phyloP scores from a whole-genome alignment of 2,888 invertebrate species.

The Ariolimax columbianus region DNA sequence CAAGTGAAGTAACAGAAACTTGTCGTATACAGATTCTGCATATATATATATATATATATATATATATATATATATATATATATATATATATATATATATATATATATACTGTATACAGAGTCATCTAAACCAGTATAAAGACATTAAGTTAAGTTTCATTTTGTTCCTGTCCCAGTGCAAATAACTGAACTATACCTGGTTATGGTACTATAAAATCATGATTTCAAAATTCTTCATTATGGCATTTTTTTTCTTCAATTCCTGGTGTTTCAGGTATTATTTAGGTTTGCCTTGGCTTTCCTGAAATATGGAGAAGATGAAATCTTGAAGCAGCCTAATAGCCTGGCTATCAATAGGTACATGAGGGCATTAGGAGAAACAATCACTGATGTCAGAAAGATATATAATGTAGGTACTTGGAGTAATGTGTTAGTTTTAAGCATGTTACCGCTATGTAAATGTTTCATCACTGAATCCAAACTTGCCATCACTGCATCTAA shows the following conservation, averaged over 20 bases:
- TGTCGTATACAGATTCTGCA: too few species aligned
- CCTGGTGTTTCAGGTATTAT: conserved; percentile 74
- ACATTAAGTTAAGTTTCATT: too few species aligned
- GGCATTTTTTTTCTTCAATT: neutral
- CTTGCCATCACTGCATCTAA: too few species aligned
- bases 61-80: too few species aligned
- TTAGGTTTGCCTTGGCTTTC: conserved; percentile 77
- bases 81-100: too few species aligned
- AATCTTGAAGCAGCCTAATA: conserved; percentile 60
- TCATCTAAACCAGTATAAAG: too few species aligned
- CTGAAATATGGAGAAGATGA: conserved; percentile 76
- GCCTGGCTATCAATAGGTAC: conserved; percentile 61
- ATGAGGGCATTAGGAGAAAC: conserved; percentile 73
- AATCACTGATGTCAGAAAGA: conserved; percentile 70
- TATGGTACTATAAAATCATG: too few species aligned
- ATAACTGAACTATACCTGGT: too few species aligned
- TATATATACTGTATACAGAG: too few species aligned
- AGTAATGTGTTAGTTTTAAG: neutral
- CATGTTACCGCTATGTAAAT: neutral
- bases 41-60: too few species aligned
- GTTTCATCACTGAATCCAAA: neutral
- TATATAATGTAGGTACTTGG: conserved; percentile 54
- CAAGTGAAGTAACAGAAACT: too few species aligned
- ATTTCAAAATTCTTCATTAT: neutral
- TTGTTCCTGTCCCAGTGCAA: too few species aligned